These are phyloP conservation scores for Eumacrocentrus americanus DNA, from an alignment of 2,888 invertebrate genomes.

Conservation along the genomic window DNA sequence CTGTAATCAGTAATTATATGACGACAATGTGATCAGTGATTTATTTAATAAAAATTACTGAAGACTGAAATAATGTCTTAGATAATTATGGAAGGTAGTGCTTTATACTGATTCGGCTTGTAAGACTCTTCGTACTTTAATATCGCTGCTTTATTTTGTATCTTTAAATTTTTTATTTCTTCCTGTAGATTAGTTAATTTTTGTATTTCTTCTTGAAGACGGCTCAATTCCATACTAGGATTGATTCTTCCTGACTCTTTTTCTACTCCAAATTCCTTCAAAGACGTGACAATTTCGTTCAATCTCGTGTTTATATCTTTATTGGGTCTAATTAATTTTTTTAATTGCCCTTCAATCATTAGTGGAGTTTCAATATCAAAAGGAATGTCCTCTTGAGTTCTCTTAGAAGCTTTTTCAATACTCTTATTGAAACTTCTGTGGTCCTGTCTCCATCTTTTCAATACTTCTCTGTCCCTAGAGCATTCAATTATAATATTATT, in stretches of 20 bases:
- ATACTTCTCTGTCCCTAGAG: conserved; percentile 61
- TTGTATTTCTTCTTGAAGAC: conserved; percentile 9
- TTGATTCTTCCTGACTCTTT: not conserved
- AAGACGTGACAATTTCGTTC: conserved; percentile 7
- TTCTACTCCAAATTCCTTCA: not conserved
- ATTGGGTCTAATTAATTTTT: not conserved
- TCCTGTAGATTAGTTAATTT: conserved; percentile 7
- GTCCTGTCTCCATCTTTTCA: conserved; percentile 66
- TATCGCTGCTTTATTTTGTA: not conserved
- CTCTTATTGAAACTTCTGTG: conserved; percentile 56
- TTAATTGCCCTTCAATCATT: not conserved
- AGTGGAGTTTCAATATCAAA: conserved; percentile 55
- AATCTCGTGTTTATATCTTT: conserved; percentile 15
- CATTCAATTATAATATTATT: not conserved
- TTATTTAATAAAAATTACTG: conserved; percentile 35
- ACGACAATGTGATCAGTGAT: conserved; percentile 34
- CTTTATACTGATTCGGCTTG: conserved; percentile 19
- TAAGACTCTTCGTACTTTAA: not conserved
- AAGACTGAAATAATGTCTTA: conserved; percentile 36
- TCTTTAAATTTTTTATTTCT: not conserved
- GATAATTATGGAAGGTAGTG: conserved; percentile 38
- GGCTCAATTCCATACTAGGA: not conserved
- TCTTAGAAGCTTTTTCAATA: conserved; percentile 45
- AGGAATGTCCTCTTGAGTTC: conserved; percentile 63
- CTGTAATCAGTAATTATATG: too few species aligned